These are phyloP conservation scores for Muschampia plurimacula DNA, from an alignment of 2,888 invertebrate genomes.

Conservation along the genomic window DNA sequence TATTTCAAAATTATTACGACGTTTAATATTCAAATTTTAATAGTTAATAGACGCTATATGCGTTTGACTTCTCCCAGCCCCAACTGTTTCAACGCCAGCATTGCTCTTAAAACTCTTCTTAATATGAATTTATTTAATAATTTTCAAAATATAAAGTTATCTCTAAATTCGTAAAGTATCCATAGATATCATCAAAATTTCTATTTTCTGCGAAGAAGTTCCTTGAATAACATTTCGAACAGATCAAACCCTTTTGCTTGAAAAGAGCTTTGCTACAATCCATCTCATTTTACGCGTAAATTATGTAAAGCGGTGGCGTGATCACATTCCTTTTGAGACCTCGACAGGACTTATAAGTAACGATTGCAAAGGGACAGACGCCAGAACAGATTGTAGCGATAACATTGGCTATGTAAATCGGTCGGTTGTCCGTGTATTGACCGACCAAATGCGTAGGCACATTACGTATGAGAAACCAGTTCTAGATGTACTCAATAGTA, in stretches of 20 bases:
- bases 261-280: slow-evolving; percentile 24
- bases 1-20: too few relatives aligned
- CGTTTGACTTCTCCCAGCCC: too few relatives aligned
- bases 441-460: slow-evolving; percentile 51
- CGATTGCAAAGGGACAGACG: slow-evolving; percentile 42
- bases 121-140: too few relatives aligned
- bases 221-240: neutral
- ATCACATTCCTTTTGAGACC: slow-evolving; percentile 53
- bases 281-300: slow-evolving; percentile 33
- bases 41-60: too few relatives aligned
- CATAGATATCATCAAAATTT: neutral
- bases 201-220: neutral
- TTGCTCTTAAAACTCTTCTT: too few relatives aligned
- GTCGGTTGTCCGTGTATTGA: slow-evolving; percentile 57
- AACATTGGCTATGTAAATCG: slow-evolving; percentile 51
- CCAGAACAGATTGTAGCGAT: slow-evolving; percentile 39
- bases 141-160: too few relatives aligned
- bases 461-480: slow-evolving; percentile 58
- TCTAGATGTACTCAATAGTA: slow-evolving; percentile 57
- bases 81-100: too few relatives aligned
- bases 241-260: slow-evolving; percentile 3
- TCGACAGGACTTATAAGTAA: slow-evolving; percentile 42
- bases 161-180: too few relatives aligned
- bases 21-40: too few relatives aligned
- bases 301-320: slow-evolving; percentile 49